Evolutionary conservation across 2,888 invertebrate genomes (phyloP).

Genomic region (Morpho achilles): DNA sequence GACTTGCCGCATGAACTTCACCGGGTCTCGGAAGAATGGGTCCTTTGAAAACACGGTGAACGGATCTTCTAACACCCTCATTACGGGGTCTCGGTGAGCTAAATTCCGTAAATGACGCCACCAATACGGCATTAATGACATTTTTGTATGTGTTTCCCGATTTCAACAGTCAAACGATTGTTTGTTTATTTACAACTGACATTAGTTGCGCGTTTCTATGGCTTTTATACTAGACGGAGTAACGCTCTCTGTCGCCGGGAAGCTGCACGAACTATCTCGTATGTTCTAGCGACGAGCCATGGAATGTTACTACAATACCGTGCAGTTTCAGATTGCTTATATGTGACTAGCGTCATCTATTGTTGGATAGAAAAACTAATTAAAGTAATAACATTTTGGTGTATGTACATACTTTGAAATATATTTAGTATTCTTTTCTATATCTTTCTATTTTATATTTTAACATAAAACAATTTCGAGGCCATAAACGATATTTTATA

Average conservation of each 20-base stretch:
- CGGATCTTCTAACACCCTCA: slow-evolving; percentile 55
- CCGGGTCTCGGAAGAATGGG: slow-evolving; percentile 64
- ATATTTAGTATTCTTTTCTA: too few relatives aligned
- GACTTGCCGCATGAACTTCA: slow-evolving; percentile 51
- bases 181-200: slow-evolving; percentile 43
- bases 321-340: neutral
- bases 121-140: slow-evolving; percentile 70
- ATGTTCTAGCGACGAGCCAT: slow-evolving; percentile 38
- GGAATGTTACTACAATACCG: neutral
- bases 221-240: slow-evolving; percentile 48
- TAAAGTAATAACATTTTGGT: too few relatives aligned
- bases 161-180: slow-evolving; percentile 22
- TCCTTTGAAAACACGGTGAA: slow-evolving; percentile 53
- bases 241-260: slow-evolving; percentile 54
- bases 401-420: too few relatives aligned
- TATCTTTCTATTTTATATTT: too few relatives aligned
- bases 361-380: slow-evolving; percentile 19
- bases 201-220: slow-evolving; percentile 24
- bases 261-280: slow-evolving; percentile 43
- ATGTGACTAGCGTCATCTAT: slow-evolving; percentile 41
- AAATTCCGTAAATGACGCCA: slow-evolving; percentile 62
- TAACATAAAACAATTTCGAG: too few relatives aligned
- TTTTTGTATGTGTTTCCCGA: slow-evolving; percentile 36
- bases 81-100: slow-evolving; percentile 53
- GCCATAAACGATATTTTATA: too few relatives aligned